These are phyloP conservation scores for Nothocercus julius DNA, from an alignment of 2,113 vertebrate genomes.

Conservation along the genomic window DNA sequence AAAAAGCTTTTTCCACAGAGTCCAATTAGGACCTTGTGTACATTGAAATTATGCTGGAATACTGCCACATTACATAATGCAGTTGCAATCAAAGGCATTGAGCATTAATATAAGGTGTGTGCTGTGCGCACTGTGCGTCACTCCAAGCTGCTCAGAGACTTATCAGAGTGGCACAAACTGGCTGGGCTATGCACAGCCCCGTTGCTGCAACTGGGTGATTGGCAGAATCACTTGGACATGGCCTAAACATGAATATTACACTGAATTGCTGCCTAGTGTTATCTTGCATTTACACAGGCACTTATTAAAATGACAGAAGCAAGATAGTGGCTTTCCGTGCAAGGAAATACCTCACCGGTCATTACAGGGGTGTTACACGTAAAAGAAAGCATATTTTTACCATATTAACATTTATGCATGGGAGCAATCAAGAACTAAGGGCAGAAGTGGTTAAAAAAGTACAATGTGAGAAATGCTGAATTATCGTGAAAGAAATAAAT, in stretches of 20 bases:
- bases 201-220: accelerated
- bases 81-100: neutral
- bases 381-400: neutral
- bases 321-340: neutral
- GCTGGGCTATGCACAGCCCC: neutral
- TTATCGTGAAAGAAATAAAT: neutral
- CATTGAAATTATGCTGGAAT: neutral
- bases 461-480: neutral
- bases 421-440: neutral
- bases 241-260: neutral
- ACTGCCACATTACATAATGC: neutral
- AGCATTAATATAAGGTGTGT: neutral
- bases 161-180: neutral
- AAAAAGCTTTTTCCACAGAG: neutral
- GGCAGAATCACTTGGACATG: neutral
- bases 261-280: neutral
- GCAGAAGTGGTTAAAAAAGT: neutral
- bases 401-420: neutral
- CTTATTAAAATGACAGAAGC: neutral
- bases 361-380: neutral
- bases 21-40: neutral
- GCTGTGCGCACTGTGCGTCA: accelerated
- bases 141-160: neutral
- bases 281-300: neutral
- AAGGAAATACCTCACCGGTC: neutral